These are phyloP conservation scores for Peromyscus melanophrys DNA, from an alignment of 2,797 vertebrate genomes.

Conservation along the genomic window DNA sequence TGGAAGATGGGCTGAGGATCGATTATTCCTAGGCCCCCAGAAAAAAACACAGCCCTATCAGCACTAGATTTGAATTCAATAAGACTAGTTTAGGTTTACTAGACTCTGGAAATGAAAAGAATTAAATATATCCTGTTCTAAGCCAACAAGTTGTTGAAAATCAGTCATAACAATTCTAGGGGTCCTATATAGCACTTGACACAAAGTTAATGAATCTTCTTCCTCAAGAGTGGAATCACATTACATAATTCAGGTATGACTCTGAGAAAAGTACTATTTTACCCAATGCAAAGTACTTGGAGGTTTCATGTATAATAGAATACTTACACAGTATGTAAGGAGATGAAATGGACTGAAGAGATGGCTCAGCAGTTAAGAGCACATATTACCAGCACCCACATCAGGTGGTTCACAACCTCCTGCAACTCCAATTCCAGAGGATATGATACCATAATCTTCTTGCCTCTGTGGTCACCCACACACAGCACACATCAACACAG, in stretches of 20 bases:
- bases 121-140: neutral
- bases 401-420: neutral
- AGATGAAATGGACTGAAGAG: neutral
- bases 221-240: neutral
- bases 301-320: neutral
- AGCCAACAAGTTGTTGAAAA: neutral
- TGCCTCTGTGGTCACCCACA: neutral
- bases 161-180: neutral
- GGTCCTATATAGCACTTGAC: neutral
- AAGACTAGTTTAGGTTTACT: slow-evolving; percentile 19
- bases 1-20: neutral
- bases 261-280: slow-evolving; percentile 22
- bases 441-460: neutral
- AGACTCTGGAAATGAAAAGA: neutral
- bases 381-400: neutral
- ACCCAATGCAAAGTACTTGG: slow-evolving; percentile 46
- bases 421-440: neutral
- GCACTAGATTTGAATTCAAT: neutral
- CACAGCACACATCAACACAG: neutral
- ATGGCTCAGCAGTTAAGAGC: neutral
- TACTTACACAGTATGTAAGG: neutral
- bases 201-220: neutral
- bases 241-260: neutral
- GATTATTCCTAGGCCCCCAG: neutral
- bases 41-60: neutral